Evolutionary conservation across 1,140 invertebrate species (phyloP).

Genomic region (Trichonephila inaurata): DNA sequence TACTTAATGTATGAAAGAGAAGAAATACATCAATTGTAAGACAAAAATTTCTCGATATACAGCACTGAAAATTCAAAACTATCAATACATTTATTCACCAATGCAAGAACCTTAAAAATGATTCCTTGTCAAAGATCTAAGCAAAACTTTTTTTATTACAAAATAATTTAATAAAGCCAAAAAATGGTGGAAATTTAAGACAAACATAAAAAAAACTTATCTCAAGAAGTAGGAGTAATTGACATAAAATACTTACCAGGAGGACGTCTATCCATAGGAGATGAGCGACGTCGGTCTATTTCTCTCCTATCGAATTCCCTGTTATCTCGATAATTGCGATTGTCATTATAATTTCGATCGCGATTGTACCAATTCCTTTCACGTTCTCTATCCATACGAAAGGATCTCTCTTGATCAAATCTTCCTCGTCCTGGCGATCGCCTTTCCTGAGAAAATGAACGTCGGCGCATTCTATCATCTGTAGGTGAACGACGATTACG

Average conservation of each 20-base stretch:
- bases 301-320: slow-evolving; percentile 49
- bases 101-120: too few relatives aligned
- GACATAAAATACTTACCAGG: slow-evolving; percentile 31
- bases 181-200: neutral
- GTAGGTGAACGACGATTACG: slow-evolving; percentile 58
- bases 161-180: neutral
- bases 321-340: slow-evolving; percentile 51
- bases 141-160: too few relatives aligned
- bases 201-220: neutral
- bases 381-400: slow-evolving; percentile 47
- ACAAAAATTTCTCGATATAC: too few relatives aligned
- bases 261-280: slow-evolving; percentile 60
- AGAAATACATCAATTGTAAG: too few relatives aligned
- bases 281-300: slow-evolving; percentile 55
- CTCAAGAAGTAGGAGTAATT: neutral
- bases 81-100: too few relatives aligned
- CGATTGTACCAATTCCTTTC: slow-evolving; percentile 70
- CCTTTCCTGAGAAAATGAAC: slow-evolving; percentile 65
- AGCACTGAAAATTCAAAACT: too few relatives aligned
- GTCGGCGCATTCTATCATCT: slow-evolving; percentile 58
- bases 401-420: slow-evolving; percentile 53
- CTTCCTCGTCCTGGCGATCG: slow-evolving; percentile 64
- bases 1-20: too few relatives aligned
- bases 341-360: slow-evolving; percentile 65
- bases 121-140: too few relatives aligned